Base-by-base conservation (phyloP, 1,140 invertebrate species). In the Brachionus paranguensis region DNA sequence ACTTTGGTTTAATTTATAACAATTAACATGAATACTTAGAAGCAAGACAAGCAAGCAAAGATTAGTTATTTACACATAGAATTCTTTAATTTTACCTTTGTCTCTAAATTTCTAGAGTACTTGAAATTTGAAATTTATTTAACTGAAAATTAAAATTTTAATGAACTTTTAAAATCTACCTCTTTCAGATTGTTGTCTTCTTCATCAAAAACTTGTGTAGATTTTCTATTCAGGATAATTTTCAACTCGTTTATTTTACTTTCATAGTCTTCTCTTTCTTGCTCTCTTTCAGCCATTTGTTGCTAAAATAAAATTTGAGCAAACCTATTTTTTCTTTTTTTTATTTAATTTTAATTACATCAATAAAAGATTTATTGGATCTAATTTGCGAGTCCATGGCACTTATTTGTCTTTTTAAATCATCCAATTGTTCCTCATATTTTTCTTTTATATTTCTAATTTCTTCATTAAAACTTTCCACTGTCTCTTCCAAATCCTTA, bases 181-280 rank as follows among this genome's bases (percentile, higher is more conserved):
- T 81, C 37, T 60, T 68, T 81, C 3, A 43, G 14, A 27, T 20
- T 81, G 10, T n/a, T 41, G 6, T 81, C 64, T n/a, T 81, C 78
- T 3, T 47, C 33, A 11, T 81, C 78, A 12, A 60, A 5, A 11
- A 81, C 33, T 68, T 68, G 53, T 11, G 50, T 43, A 11, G 50
- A 17, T 81, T 81, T 60, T 37, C 64, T 33, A 7, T 27, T 68
- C 17, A 81, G 11, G 3, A 14, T 12, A 24, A 45, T n/a, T 24
- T 64, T 81, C 2, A 81, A 10, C 17, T 81, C 78, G 53, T 64
- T 68, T 43, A 81, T 68, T 64, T 81, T 81, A 14, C 12, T 41
- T n/a, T 81, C 78, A n/a, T 64, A 81, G 8, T 81, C 78, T 81
- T 81, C 78, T 17, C 78, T 14, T 17, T 81, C 78, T 81, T 81